Evolutionary conservation across 2,113 vertebrate species (phyloP), one percentile per base, ranked within the genome.

Genomic region (Perccottus glenii): DNA sequence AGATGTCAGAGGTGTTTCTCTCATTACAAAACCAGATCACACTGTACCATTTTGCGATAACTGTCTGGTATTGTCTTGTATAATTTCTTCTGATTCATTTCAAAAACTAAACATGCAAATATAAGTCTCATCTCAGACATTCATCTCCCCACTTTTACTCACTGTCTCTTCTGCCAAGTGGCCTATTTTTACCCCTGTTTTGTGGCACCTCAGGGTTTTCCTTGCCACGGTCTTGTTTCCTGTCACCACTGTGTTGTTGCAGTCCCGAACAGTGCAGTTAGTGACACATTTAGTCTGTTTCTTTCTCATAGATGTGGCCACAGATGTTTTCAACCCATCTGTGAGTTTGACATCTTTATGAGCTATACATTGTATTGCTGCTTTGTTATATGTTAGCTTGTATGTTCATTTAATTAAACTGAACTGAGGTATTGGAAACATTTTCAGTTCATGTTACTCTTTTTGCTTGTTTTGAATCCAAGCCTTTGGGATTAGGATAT

Each of bases 131-230:
- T 80, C 64, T 49, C 64, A 85, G 63, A 81, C 89, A 92, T 87
- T 68, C 81, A 82, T 72, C 74, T 52, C 56, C 58, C 67, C 58
- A 78, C 62, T 60, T 67, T 40, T 40, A 40, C 36, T 78, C 61
- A 58, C 78, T 89, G 84, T 87, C 89, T 83, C 70, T 74, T 49
- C 48, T 84, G 76, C 80, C 76, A 70, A 72, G 57, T 75, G 75
- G 63, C 82, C 93, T 94, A 93, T 94, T 94, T 94, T 93, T 93
- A 92, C 92, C 88, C 78, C 81, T 87, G 79, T 67, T 27, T 71
- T 90, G 89, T 82, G 90, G 87, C 88, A 86, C 88, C 85, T 91
- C 89, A 91, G 92, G 93, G 92, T 93, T 93, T 94, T 93, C 91
- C 92, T 94, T 80, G 77, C 87, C 86, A 87, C 78, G 65, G 50